Percentiles rank a stretch among this genome's conserved stretches.
Evolutionary conservation across 2,113 vertebrate genomes (phyloP).

Genomic region (Tetraodon nigroviridis): DNA sequence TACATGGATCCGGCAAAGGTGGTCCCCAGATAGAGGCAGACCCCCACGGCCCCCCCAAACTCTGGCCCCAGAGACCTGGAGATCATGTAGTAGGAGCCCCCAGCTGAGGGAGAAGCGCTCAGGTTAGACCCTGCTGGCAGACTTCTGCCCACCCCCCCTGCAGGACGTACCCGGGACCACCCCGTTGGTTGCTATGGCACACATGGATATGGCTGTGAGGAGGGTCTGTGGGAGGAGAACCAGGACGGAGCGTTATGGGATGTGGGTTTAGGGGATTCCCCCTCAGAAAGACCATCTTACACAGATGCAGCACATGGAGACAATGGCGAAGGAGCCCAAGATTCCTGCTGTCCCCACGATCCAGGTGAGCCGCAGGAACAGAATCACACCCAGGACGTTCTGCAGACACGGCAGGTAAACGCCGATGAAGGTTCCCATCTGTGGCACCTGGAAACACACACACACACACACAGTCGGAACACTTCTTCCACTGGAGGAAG

Average conservation of each 20-base stretch:
- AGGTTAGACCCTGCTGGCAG: background rate
- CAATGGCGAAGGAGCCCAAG: constrained; percentile 87
- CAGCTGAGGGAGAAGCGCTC: constrained; percentile 53
- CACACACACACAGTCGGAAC: no score
- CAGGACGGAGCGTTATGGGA: background rate
- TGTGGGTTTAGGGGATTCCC: no score
- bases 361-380: constrained; percentile 94
- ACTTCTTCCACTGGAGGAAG: no score
- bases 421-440: constrained; percentile 95
- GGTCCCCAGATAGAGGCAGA: constrained; percentile 78
- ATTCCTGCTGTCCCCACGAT: constrained; percentile 93
- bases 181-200: constrained; percentile 94
- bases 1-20: constrained; percentile 80
- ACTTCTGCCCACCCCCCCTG: background rate
- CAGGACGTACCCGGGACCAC: constrained; percentile 85
- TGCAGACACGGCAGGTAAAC: constrained; percentile 97
- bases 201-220: constrained; percentile 96
- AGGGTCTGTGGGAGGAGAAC: constrained; percentile 77
- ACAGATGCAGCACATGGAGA: constrained; percentile 90
- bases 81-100: constrained; percentile 82
- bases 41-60: constrained; percentile 77
- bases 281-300: constrained; percentile 73
- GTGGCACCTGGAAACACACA: constrained; percentile 73
- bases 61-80: constrained; percentile 78
- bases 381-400: constrained; percentile 94